These are phyloP conservation scores for Scotopteryx bipunctaria DNA, from an alignment of 2,888 invertebrate genomes.

Conservation along the genomic window DNA sequence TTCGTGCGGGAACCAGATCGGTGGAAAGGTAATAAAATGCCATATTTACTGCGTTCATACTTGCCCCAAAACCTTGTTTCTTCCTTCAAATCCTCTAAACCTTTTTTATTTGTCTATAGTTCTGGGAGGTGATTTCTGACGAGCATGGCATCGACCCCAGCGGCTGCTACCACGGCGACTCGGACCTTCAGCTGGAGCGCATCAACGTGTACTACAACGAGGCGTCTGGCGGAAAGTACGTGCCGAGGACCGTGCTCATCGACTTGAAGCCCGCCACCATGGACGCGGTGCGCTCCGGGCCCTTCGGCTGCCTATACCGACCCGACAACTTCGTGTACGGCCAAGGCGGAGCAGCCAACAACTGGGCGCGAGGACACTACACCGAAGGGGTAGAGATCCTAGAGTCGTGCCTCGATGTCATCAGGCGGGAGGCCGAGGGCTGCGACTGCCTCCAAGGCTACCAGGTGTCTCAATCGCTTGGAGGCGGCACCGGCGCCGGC, in stretches of 20 bases:
- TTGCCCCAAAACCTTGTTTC: background rate
- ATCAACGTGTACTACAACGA: slow-evolving; percentile 92
- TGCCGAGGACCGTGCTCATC: slow-evolving; percentile 70
- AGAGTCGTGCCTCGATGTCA: slow-evolving; percentile 91
- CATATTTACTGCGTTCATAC: background rate
- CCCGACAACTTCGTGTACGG: slow-evolving; percentile 96
- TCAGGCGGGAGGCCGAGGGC: slow-evolving; percentile 93
- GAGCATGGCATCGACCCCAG: slow-evolving; percentile 90
- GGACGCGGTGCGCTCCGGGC: slow-evolving; percentile 94
- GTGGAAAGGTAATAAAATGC: slow-evolving; percentile 77
- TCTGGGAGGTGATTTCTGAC: slow-evolving; percentile 91
- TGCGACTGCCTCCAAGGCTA: slow-evolving; percentile 96
- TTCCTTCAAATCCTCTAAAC: background rate
- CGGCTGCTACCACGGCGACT: slow-evolving; percentile 87
- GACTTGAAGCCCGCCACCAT: slow-evolving; percentile 83
- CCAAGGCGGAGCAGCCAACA: slow-evolving; percentile 72
- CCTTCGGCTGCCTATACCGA: slow-evolving; percentile 92
- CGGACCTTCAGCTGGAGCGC: slow-evolving; percentile 88
- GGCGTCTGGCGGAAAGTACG: slow-evolving; percentile 80
- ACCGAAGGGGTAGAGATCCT: slow-evolving; percentile 95
- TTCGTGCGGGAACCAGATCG: slow-evolving; percentile 86
- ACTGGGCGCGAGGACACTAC: slow-evolving; percentile 89
- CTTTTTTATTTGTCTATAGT: slow-evolving; percentile 67
- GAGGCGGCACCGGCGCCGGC: slow-evolving; percentile 79
- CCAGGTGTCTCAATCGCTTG: slow-evolving; percentile 90